phyloP scores from a whole-genome alignment of 2,888 invertebrate genomes.

The Tridacna crocea region DNA sequence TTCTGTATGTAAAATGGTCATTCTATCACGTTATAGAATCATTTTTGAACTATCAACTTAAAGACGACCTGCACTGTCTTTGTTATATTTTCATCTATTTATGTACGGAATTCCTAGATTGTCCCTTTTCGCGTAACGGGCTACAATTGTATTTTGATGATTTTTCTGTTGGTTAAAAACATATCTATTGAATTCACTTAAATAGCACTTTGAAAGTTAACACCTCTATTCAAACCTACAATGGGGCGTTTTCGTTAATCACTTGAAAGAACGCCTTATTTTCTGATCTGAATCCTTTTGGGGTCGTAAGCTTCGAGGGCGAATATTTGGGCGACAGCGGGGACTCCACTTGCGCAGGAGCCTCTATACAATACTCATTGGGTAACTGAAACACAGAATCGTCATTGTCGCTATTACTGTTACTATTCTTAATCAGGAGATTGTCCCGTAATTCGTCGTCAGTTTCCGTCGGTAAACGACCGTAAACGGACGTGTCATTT shows the following conservation, averaged over 20 bases:
- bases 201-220: too few relatives aligned
- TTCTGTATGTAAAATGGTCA: too few relatives aligned
- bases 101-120: too few relatives aligned
- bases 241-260: slow-evolving; percentile 66
- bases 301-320: slow-evolving; percentile 51
- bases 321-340: slow-evolving; percentile 49
- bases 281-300: slow-evolving; percentile 40
- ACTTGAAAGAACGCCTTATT: slow-evolving; percentile 62
- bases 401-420: slow-evolving; percentile 67
- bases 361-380: slow-evolving; percentile 56
- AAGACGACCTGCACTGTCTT: too few relatives aligned
- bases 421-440: slow-evolving; percentile 58
- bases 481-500: slow-evolving; percentile 37
- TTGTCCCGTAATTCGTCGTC: slow-evolving; percentile 60
- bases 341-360: slow-evolving; percentile 50
- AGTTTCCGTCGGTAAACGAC: slow-evolving; percentile 56
- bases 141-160: too few relatives aligned
- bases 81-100: too few relatives aligned
- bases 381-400: slow-evolving; percentile 73
- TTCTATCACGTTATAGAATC: too few relatives aligned
- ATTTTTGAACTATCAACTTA: too few relatives aligned
- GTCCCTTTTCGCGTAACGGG: too few relatives aligned
- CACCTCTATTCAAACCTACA: slow-evolving; percentile 33
- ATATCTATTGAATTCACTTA: too few relatives aligned
- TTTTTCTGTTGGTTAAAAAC: too few relatives aligned